A percentile compares a stretch with the other conserved stretches of the same genome.
These are phyloP conservation scores for Ephialtes manifestator DNA, from an alignment of 2,888 invertebrate genomes.

Conservation along the genomic window DNA sequence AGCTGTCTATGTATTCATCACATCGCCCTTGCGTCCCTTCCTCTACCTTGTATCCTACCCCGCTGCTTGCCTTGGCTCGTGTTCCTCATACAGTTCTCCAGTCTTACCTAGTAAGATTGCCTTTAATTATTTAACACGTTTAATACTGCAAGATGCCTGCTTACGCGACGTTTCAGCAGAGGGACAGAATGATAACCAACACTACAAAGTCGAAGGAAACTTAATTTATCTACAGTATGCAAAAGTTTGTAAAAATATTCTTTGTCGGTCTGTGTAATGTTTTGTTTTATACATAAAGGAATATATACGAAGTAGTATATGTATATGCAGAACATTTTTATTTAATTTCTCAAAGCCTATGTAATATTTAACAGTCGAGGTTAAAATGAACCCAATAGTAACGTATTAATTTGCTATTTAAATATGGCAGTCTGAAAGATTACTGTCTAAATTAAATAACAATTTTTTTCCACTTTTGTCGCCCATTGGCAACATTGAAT, in stretches of 20 bases:
- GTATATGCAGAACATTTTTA: background rate
- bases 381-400: background rate
- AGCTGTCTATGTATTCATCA: conserved; percentile 54
- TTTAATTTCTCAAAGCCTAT: background rate
- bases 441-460: too few relatives aligned
- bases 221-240: background rate
- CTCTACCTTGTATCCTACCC: conserved; percentile 66
- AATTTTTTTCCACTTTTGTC: too few relatives aligned
- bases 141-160: conserved; percentile 75
- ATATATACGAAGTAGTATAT: background rate
- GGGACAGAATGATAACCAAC: background rate
- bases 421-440: too few relatives aligned
- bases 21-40: conserved; percentile 48
- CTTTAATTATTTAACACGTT: conserved; percentile 81
- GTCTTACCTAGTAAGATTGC: conserved; percentile 79
- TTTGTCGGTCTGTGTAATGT: background rate
- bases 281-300: background rate
- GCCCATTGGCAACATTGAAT: background rate
- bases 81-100: conserved; percentile 67
- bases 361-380: too few relatives aligned
- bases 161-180: conserved; percentile 38
- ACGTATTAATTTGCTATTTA: background rate
- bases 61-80: conserved; percentile 56
- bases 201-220: background rate
- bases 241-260: conserved; percentile 12